Base-by-base conservation (phyloP, 2,797 vertebrate genomes). In the Gouania willdenowi region DNA sequence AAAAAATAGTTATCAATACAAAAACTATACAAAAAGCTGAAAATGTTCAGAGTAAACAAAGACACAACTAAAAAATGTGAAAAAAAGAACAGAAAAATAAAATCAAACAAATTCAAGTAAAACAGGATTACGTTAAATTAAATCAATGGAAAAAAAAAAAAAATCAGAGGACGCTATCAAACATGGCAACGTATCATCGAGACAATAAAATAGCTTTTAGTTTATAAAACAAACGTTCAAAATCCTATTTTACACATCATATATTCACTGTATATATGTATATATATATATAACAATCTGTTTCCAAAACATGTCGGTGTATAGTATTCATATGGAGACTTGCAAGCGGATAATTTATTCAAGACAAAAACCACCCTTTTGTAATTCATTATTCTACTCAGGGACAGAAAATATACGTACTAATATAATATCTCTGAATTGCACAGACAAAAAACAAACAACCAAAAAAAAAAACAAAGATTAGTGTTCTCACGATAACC, bases 91-190 rank as follows among this genome's bases (percentile, higher is more conserved):
- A 59, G 55, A 64, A 71, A 77, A n/a, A n/a, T n/a, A n/a, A n/a
- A n/a, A n/a, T n/a, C n/a, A n/a, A 84, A 51, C 47, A 59, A 82
- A 71, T 90, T 91, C 89, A 91, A 91, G 89, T 90, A 86, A 88
- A 86, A 85, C 85, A 91, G 87, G 87, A 88, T 77, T 31, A 66
- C 67, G 63, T 84, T 77, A 77, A 81, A 40, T 81, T 63, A 70
- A 66, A 79, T 73, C 35, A 53, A 68, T 65, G 50, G 23, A 13
- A 69, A 73, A 62, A 20, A 15, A 43, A 61, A 28, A 22, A 35
- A 62, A 56, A 49, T n/a, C n/a, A n/a, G n/a, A n/a, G n/a, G n/a
- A n/a, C n/a, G n/a, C n/a, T n/a, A n/a, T n/a, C n/a, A n/a, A n/a
- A n/a, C n/a, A n/a, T n/a, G n/a, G n/a, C n/a, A n/a, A n/a, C n/a